Conservation (phyloP, 2,888 invertebrate species). For the Himalopsyche japonica region DNA sequence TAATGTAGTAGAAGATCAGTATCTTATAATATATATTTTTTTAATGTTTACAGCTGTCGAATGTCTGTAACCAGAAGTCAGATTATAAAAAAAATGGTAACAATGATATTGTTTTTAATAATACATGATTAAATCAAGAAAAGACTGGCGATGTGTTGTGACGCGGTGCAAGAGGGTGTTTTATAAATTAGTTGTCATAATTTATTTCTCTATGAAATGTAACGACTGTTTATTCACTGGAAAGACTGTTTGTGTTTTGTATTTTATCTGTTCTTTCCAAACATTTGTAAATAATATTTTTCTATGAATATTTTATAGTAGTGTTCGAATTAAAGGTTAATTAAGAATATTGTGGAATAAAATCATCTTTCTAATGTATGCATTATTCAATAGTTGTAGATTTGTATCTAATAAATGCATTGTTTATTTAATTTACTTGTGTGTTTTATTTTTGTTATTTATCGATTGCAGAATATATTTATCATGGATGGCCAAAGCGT, state of each 20-base stretch:
- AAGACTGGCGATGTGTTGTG: not conserved
- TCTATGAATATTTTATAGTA: not conserved
- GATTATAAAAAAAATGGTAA: not conserved
- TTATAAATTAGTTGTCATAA: not conserved
- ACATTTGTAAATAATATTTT: not conserved
- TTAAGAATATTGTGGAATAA: not conserved
- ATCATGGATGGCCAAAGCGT: no score
- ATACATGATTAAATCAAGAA: not conserved
- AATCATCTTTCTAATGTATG: no score
- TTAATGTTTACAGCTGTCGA: no score
- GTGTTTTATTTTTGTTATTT: not conserved
- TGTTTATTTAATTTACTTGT: not conserved
- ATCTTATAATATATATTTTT: no score
- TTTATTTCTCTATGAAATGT: not conserved
- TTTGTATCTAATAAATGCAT: not conserved
- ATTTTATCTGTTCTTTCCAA: not conserved
- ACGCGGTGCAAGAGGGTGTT: not conserved
- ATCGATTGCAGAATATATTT: no score
- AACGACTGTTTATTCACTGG: not conserved
- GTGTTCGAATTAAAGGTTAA: not conserved
- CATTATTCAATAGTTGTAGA: not conserved
- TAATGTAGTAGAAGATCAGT: no score
- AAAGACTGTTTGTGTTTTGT: not conserved
- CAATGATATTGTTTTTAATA: not conserved
- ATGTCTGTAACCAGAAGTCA: no score